phyloP scores from a whole-genome alignment of 2,797 vertebrate species.

The Manis javanica region DNA sequence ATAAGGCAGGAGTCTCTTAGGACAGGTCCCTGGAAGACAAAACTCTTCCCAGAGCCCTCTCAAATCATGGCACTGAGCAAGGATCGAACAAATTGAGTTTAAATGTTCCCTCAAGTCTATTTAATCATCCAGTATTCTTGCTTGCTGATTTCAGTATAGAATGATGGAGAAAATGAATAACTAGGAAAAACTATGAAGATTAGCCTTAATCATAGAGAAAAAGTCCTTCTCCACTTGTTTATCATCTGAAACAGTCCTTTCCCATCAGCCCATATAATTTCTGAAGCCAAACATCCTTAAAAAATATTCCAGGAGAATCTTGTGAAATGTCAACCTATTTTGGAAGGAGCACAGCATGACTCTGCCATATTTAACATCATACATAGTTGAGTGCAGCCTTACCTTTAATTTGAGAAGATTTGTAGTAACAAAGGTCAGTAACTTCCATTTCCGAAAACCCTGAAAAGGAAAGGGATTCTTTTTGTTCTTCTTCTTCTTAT shows the following conservation, averaged over 20 bases:
- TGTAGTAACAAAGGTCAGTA: neutral
- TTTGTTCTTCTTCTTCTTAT: neutral
- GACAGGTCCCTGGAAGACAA: neutral
- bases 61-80: neutral
- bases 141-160: conserved; percentile 33
- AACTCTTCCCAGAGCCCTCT: neutral
- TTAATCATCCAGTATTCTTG: neutral
- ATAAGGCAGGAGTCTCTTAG: neutral
- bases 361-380: neutral
- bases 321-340: conserved; percentile 38
- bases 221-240: neutral
- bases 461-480: neutral
- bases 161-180: conserved; percentile 24
- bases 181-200: neutral
- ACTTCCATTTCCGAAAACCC: neutral
- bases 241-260: neutral
- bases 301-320: conserved; percentile 17
- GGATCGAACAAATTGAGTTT: neutral
- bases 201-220: neutral
- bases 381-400: neutral
- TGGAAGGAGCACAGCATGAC: neutral
- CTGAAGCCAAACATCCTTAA: neutral
- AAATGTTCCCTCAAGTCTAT: neutral
- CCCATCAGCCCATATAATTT: neutral
- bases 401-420: conserved; percentile 11